These are phyloP conservation scores for Cepphus grylle DNA, from an alignment of 2,113 vertebrate species.

Conservation along the genomic window DNA sequence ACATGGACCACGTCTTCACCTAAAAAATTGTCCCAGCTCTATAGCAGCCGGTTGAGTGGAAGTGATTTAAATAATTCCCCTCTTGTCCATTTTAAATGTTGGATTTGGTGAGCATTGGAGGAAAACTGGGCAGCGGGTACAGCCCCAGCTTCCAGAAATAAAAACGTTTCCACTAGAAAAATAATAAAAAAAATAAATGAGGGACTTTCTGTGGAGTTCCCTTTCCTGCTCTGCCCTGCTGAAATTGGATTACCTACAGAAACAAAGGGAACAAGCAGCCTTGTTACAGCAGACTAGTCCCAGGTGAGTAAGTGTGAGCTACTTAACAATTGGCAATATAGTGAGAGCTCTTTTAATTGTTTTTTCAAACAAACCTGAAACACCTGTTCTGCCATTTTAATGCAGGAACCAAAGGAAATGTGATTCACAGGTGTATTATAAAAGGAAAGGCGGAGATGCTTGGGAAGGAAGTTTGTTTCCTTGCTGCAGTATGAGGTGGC, in stretches of 20 bases:
- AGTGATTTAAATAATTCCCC: neutral
- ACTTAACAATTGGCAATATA: neutral
- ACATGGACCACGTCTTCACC: neutral
- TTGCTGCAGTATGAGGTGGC: fast-evolving
- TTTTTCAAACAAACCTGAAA: neutral
- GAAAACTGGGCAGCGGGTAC: neutral
- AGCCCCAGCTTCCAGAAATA: neutral
- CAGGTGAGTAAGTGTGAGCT: neutral
- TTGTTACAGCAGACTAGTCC: neutral
- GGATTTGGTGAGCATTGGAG: neutral
- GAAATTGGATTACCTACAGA: neutral
- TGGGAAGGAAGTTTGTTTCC: fast-evolving
- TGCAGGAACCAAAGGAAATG: neutral
- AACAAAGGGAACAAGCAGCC: neutral
- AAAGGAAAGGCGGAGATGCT: neutral
- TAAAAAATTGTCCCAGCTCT: neutral
- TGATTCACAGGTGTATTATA: neutral
- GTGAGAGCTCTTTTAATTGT: neutral
- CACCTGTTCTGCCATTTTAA: neutral
- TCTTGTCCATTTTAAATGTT: neutral
- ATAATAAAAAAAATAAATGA: neutral
- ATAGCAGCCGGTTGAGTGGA: neutral
- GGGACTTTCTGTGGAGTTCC: neutral
- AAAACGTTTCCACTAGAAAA: neutral
- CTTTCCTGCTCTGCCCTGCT: neutral